Percentiles rank a stretch among this genome's conserved stretches.
These are phyloP conservation scores for Sesia bembeciformis DNA, from an alignment of 2,888 invertebrate species.

Conservation along the genomic window DNA sequence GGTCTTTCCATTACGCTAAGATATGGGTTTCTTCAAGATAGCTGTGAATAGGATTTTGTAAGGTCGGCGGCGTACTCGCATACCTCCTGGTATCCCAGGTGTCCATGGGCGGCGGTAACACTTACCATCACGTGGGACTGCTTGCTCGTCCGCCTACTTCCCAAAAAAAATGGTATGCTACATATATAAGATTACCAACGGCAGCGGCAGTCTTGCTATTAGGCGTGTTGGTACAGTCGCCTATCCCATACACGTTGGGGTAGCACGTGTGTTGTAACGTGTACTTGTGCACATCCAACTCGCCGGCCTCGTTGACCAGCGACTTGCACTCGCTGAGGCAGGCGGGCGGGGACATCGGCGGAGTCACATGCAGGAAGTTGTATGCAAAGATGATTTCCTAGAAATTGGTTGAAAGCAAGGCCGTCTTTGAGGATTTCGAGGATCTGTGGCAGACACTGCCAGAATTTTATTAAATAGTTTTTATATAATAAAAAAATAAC, in stretches of 20 bases:
- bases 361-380: conserved; percentile 89
- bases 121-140: too few relatives aligned
- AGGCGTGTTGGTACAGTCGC: conserved; percentile 91
- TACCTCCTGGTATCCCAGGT: too few relatives aligned
- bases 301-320: conserved; percentile 82
- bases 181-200: too few relatives aligned
- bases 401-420: conserved; percentile 11
- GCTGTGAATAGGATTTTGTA: too few relatives aligned
- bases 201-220: conserved; percentile 98
- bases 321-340: conserved; percentile 73
- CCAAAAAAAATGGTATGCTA: too few relatives aligned
- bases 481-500: background rate
- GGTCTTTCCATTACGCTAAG: too few relatives aligned
- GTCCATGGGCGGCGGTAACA: background rate
- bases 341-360: conserved; percentile 88
- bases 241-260: conserved; percentile 91
- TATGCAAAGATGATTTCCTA: conserved; percentile 72
- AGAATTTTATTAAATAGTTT: too few relatives aligned
- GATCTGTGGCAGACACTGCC: too few relatives aligned
- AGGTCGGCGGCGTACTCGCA: too few relatives aligned
- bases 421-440: too few relatives aligned
- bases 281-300: conserved; percentile 81
- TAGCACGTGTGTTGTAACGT: conserved; percentile 86
- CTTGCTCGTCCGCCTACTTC: too few relatives aligned
- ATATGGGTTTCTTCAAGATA: too few relatives aligned